Conservation (phyloP, 35 echinoderm and acorn worm genomes). For the Ptychodera flava region DNA sequence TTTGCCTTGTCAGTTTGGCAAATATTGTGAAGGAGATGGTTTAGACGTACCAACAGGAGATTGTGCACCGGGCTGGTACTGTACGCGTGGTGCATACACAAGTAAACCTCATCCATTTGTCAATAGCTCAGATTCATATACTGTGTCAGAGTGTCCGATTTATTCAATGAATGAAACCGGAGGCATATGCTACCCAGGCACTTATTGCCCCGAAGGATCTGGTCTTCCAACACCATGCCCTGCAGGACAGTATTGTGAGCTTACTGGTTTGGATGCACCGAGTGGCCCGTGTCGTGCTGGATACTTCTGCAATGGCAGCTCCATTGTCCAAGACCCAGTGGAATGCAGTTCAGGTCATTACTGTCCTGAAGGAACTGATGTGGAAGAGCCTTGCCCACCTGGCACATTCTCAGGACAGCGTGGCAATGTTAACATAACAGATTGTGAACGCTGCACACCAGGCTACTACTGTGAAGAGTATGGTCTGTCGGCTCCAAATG, state of each 20-base stretch:
- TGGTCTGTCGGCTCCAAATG: slow-evolving; percentile 49
- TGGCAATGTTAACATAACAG: slow-evolving; percentile 69
- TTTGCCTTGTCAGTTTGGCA: slow-evolving; percentile 82
- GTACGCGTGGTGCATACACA: slow-evolving; percentile 67
- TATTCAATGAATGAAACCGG: slow-evolving; percentile 92
- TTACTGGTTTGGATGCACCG: slow-evolving; percentile 49
- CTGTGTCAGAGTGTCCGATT: slow-evolving; percentile 74
- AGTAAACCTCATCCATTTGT: slow-evolving; percentile 64
- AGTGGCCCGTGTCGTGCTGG: slow-evolving; percentile 67
- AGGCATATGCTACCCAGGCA: slow-evolving; percentile 83
- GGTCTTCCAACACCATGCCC: slow-evolving; percentile 60
- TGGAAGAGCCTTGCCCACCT: slow-evolving; percentile 87
- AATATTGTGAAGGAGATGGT: slow-evolving; percentile 86
- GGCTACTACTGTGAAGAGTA: slow-evolving; percentile 90
- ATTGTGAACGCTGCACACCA: slow-evolving; percentile 64
- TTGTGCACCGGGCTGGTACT: slow-evolving; percentile 90
- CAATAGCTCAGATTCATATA: slow-evolving; percentile 49
- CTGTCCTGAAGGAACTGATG: slow-evolving; percentile 80
- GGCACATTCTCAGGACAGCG: slow-evolving; percentile 72
- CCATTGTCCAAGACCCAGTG: slow-evolving; percentile 41
- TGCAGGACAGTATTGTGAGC: slow-evolving; percentile 66
- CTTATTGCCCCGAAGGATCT: slow-evolving; percentile 79
- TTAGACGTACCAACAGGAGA: slow-evolving; percentile 65
- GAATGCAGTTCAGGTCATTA: slow-evolving; percentile 71
- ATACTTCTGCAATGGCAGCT: slow-evolving; percentile 93